Evolutionary conservation across 2,113 vertebrate genomes (phyloP).

Genomic region (Sturnira hondurensis): DNA sequence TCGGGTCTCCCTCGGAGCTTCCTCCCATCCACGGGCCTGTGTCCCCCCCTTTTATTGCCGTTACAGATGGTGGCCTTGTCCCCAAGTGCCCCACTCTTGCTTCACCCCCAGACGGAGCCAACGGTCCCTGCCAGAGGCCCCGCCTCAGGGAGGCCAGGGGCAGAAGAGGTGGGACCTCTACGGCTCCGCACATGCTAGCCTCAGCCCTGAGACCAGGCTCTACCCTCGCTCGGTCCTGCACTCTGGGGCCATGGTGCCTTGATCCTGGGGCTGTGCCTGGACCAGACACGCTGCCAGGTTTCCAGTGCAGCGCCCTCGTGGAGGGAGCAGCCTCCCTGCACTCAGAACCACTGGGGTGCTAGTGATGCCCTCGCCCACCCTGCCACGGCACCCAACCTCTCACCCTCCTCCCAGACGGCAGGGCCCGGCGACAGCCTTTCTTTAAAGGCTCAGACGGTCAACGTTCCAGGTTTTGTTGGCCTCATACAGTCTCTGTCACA

Average conservation of each 20-base stretch:
- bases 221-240: background rate
- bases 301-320: background rate
- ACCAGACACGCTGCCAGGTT: background rate
- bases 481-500: background rate
- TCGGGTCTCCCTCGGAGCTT: background rate
- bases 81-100: too few species aligned
- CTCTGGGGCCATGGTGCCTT: background rate
- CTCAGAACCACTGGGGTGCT: background rate
- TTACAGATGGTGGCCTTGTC: background rate
- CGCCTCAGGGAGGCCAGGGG: background rate
- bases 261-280: background rate
- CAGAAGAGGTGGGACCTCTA: accelerated
- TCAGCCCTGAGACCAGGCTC: background rate
- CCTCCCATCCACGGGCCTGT: background rate
- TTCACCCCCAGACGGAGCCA: background rate
- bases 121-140: background rate
- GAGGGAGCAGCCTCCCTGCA: too few species aligned
- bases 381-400: accelerated
- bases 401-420: accelerated
- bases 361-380: too few species aligned
- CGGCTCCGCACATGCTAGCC: background rate
- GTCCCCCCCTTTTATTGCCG: background rate
- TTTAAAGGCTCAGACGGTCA: background rate
- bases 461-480: background rate
- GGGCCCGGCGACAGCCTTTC: background rate